These are phyloP conservation scores for Mus caroli DNA, from an alignment of 2,797 vertebrate genomes.

Conservation along the genomic window DNA sequence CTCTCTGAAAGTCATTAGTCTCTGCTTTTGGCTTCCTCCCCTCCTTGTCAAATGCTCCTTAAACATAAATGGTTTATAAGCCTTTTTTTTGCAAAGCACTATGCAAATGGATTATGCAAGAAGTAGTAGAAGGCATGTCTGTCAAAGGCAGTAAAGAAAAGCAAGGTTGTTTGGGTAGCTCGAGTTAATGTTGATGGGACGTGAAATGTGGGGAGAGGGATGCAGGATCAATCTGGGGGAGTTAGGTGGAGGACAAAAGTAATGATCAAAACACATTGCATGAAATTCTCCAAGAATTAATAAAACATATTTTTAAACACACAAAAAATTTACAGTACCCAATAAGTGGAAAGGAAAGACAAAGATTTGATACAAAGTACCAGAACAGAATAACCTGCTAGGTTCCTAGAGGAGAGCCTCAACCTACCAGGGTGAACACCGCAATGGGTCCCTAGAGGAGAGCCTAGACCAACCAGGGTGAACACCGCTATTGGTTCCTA, in stretches of 20 bases:
- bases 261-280: background rate
- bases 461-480: no score
- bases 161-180: background rate
- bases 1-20: background rate
- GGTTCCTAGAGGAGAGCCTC: background rate
- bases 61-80: background rate
- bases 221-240: background rate
- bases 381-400: background rate
- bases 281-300: background rate
- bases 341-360: no score
- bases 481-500: no score
- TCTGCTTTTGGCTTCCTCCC: background rate
- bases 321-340: background rate
- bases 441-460: no score
- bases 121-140: background rate
- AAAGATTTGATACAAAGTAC: background rate
- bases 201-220: background rate
- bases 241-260: background rate
- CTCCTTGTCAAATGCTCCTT: background rate
- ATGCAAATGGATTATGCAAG: background rate
- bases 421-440: no score
- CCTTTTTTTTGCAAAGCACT: background rate
- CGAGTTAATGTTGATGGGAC: background rate
- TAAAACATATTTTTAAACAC: background rate
- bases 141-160: background rate